phyloP scores from a whole-genome alignment of 2,888 invertebrate species.

The Agapetus fuscipes region DNA sequence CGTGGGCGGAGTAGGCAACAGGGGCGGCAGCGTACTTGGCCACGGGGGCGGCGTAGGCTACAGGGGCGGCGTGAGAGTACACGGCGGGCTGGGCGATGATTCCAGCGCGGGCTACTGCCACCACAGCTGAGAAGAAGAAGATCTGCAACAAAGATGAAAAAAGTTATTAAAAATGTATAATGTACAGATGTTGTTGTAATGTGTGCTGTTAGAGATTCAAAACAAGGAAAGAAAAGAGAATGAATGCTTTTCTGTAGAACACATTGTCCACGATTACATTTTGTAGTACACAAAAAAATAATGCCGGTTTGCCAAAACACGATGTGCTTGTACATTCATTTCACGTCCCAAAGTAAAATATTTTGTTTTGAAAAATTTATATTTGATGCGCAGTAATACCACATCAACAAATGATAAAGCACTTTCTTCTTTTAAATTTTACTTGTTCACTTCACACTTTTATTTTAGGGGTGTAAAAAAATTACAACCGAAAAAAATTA shows the following conservation, averaged over 20 bases:
- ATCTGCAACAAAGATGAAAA: conserved; percentile 22
- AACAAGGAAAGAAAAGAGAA: too few relatives aligned
- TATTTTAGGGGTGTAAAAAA: too few relatives aligned
- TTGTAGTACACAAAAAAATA: too few relatives aligned
- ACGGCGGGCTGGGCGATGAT: conserved; percentile 9
- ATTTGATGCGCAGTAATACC: too few relatives aligned
- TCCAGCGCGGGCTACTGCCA: conserved; percentile 23
- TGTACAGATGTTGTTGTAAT: neutral
- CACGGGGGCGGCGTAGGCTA: conserved; percentile 4
- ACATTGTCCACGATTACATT: too few relatives aligned
- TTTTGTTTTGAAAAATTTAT: too few relatives aligned
- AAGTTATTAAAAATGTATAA: neutral
- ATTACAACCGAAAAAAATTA: neutral
- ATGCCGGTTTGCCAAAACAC: too few relatives aligned
- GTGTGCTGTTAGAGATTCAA: neutral
- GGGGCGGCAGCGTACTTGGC: conserved; percentile 23
- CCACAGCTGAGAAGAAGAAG: conserved; percentile 24
- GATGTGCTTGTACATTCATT: neutral
- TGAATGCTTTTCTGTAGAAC: too few relatives aligned
- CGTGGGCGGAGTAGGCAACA: conserved; percentile 20
- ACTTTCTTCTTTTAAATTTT: too few relatives aligned
- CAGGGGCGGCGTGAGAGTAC: conserved; percentile 5
- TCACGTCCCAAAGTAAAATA: too few relatives aligned
- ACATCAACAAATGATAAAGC: too few relatives aligned
- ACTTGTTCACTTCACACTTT: too few relatives aligned